A percentile compares a stretch with the other conserved stretches of the same genome.
phyloP scores from a whole-genome alignment of 2,113 vertebrate species.

The Rhinopithecus roxellana region DNA sequence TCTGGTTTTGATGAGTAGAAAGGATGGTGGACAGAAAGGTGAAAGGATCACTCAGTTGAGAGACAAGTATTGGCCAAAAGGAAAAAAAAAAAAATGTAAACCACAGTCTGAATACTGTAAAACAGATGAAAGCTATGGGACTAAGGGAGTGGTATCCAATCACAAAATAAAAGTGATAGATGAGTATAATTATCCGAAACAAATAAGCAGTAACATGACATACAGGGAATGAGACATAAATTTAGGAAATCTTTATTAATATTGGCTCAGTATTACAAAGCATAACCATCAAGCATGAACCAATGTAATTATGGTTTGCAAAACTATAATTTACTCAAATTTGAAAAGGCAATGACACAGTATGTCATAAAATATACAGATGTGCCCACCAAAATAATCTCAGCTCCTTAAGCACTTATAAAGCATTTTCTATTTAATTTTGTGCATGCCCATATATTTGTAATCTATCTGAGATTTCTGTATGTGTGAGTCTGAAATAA shows the following conservation, averaged over 20 bases:
- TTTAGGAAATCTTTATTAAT: slow-evolving; percentile 78
- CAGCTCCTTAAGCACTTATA: slow-evolving; percentile 50
- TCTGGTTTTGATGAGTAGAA: slow-evolving; percentile 69
- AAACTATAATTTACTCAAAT: slow-evolving; percentile 80
- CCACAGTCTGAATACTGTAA: neutral
- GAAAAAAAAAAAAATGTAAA: neutral
- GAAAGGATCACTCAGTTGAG: slow-evolving; percentile 37
- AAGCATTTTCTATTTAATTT: slow-evolving; percentile 70
- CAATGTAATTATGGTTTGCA: slow-evolving; percentile 74
- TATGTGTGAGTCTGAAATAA: slow-evolving; percentile 68
- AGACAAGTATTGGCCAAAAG: slow-evolving; percentile 34
- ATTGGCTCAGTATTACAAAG: slow-evolving; percentile 71
- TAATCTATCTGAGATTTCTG: slow-evolving; percentile 71
- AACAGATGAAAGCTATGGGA: neutral
- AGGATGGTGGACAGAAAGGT: slow-evolving; percentile 49
- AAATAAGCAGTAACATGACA: slow-evolving; percentile 32
- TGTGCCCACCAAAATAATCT: slow-evolving; percentile 68
- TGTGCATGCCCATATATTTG: slow-evolving; percentile 52
- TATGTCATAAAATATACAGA: slow-evolving; percentile 66
- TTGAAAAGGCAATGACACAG: slow-evolving; percentile 70
- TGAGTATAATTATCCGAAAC: slow-evolving; percentile 63
- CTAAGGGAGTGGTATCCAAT: neutral
- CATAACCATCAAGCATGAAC: slow-evolving; percentile 56
- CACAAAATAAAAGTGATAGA: slow-evolving; percentile 56
- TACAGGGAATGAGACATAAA: slow-evolving; percentile 59